These are phyloP conservation scores for Dolichoris vasculosae DNA, from an alignment of 1,140 invertebrate genomes.

Conservation along the genomic window DNA sequence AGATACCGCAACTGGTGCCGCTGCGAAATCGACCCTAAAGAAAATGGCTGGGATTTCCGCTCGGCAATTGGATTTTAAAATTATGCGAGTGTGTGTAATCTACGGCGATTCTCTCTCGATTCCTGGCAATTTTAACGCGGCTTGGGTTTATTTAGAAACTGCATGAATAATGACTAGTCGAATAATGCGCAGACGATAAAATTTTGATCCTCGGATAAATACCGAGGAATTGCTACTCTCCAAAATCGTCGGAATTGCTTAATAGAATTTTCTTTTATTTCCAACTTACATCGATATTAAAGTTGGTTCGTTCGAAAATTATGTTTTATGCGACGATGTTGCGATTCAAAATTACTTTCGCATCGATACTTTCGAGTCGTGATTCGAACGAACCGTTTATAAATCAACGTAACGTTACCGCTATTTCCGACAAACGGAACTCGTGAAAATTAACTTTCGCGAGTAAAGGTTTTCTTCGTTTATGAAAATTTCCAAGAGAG, in stretches of 20 bases:
- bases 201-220: not conserved
- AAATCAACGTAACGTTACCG: not conserved
- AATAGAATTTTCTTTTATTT: not conserved
- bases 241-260: not conserved
- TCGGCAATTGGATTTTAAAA: slow-evolving; percentile 46
- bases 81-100: slow-evolving; percentile 18
- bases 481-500: too few relatives aligned
- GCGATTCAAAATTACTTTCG: not conserved
- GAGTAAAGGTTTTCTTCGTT: too few relatives aligned
- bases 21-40: slow-evolving; percentile 14
- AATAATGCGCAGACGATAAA: not conserved
- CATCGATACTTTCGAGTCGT: not conserved
- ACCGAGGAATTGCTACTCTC: not conserved
- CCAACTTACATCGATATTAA: too few relatives aligned
- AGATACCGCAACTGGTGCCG: not conserved
- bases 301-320: too few relatives aligned
- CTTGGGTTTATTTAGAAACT: not conserved
- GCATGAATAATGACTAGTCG: slow-evolving; percentile 32
- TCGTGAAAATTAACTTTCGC: too few relatives aligned
- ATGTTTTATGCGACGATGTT: too few relatives aligned
- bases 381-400: not conserved
- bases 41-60: slow-evolving; percentile 11
- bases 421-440: not conserved
- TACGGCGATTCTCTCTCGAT: slow-evolving; percentile 7
- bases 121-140: not conserved